A percentile compares a stretch with the other conserved stretches of the same genome.
Evolutionary conservation across 2,113 vertebrate genomes (phyloP).

Genomic region (Caranx melampygus): DNA sequence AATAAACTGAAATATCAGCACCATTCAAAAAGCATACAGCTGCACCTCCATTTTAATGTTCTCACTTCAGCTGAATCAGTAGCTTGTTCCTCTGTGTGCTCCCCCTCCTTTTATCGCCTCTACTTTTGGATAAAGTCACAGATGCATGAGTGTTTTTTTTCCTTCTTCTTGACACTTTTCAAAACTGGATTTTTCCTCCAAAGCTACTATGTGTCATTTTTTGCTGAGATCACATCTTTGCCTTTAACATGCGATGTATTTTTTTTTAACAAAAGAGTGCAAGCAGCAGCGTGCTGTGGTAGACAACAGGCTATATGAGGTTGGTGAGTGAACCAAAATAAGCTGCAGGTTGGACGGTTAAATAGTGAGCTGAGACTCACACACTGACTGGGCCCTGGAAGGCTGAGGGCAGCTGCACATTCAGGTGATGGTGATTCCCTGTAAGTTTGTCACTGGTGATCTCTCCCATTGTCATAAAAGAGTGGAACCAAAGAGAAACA

Average conservation of each 20-base stretch:
- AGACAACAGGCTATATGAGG: too few species aligned
- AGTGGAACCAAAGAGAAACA: neutral
- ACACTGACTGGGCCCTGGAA: too few species aligned
- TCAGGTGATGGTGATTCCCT: too few species aligned
- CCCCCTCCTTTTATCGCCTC: neutral
- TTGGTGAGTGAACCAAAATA: too few species aligned
- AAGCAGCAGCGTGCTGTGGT: too few species aligned
- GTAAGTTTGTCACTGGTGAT: too few species aligned
- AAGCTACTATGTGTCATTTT: conserved; percentile 7
- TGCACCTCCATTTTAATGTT: conserved; percentile 9
- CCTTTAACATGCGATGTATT: too few species aligned
- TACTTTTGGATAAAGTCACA: conserved; percentile 1
- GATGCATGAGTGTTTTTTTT: conserved; percentile 9
- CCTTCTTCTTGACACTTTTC: neutral
- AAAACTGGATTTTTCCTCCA: neutral
- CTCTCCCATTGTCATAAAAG: neutral
- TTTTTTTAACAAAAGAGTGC: too few species aligned
- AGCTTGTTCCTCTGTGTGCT: conserved; percentile 27
- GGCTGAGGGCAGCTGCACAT: too few species aligned
- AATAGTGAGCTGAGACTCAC: too few species aligned
- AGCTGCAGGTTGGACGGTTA: too few species aligned
- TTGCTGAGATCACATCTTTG: neutral
- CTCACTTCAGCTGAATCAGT: conserved; percentile 28
- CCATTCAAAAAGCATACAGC: conserved; percentile 9
- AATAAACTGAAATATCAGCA: neutral